Percentiles rank a stretch among this genome's conserved stretches.
phyloP scores from a whole-genome alignment of 2,113 vertebrate genomes.

The Acinonyx jubatus region DNA sequence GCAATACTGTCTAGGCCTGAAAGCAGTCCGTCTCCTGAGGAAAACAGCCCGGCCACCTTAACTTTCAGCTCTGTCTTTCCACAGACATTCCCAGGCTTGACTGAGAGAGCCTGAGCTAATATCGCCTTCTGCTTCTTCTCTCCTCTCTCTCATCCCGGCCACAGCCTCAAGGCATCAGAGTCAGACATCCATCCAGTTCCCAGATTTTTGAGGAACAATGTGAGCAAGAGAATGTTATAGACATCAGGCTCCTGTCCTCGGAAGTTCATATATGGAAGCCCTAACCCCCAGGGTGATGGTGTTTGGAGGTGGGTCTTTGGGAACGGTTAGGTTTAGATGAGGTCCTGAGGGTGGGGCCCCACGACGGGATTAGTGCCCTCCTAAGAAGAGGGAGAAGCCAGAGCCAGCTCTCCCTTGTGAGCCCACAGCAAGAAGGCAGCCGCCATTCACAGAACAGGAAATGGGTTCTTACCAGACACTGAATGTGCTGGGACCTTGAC shows the following conservation, averaged over 20 bases:
- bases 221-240: background rate
- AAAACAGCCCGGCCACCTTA: background rate
- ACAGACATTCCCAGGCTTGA: background rate
- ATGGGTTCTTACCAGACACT: background rate
- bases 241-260: fast-evolving
- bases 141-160: background rate
- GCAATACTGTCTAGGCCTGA: too few relatives aligned
- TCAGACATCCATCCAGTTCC: background rate
- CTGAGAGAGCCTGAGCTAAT: background rate
- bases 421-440: background rate
- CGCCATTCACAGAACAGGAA: too few relatives aligned
- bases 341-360: too few relatives aligned
- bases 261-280: background rate
- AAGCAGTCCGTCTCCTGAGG: background rate
- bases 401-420: background rate
- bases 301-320: background rate
- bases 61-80: background rate
- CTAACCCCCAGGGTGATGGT: fast-evolving
- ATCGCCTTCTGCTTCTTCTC: background rate
- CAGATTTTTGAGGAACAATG: background rate
- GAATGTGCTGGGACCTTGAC: fast-evolving
- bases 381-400: background rate
- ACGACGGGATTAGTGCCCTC: background rate
- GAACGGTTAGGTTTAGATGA: background rate
- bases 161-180: background rate